These are phyloP conservation scores for Palythoa grandiflora DNA, from an alignment of 92 coral and sea anemone genomes.

Conservation along the genomic window DNA sequence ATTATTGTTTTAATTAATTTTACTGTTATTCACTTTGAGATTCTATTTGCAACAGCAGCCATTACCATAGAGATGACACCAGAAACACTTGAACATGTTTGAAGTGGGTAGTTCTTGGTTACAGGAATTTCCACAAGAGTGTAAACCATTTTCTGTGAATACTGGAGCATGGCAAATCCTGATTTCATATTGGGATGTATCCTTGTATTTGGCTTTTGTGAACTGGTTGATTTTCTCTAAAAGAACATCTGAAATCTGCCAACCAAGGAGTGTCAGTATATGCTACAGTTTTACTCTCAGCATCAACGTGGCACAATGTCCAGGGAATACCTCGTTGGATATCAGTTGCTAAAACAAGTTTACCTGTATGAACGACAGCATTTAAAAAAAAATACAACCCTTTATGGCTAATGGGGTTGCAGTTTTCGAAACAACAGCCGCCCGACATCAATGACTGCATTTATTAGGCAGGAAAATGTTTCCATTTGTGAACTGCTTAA, in stretches of 20 bases:
- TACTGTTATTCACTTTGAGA: neutral
- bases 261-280: neutral
- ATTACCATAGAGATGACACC: neutral
- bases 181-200: neutral
- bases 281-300: neutral
- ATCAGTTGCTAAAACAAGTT: too few species aligned
- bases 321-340: neutral
- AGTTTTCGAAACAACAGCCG: neutral
- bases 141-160: neutral
- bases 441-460: neutral
- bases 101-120: neutral
- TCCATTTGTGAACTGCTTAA: neutral
- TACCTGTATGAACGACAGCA: neutral
- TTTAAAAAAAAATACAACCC: constrained; percentile 8
- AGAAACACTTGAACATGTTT: neutral
- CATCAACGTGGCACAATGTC: constrained; percentile 14
- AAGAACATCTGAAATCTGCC: neutral
- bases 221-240: neutral
- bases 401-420: neutral
- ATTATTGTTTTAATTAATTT: neutral
- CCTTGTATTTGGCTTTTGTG: neutral
- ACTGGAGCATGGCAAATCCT: neutral
- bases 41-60: neutral
- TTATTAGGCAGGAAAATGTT: neutral
- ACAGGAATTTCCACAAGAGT: neutral